phyloP scores from a whole-genome alignment of 2,888 invertebrate species.

The Podabrus alpinus region DNA sequence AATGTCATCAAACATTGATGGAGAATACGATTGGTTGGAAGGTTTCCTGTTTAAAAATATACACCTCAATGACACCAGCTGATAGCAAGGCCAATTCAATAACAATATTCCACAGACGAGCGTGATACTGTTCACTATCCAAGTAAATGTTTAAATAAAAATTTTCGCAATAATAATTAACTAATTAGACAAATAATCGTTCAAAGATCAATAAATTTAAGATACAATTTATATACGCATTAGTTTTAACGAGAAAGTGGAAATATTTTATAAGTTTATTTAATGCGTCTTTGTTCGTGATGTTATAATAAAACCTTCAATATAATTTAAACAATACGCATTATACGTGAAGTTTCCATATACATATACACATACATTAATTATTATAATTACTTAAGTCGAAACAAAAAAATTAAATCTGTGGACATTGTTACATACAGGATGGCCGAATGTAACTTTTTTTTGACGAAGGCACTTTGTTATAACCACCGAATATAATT shows the following conservation, averaged over 20 bases:
- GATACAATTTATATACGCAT: too few relatives aligned
- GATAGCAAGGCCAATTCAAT: conserved; percentile 44
- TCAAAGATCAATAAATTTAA: background rate
- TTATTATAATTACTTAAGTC: too few relatives aligned
- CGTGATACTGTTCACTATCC: background rate
- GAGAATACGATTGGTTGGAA: conserved; percentile 36
- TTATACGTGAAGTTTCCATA: background rate
- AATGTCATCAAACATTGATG: conserved; percentile 37
- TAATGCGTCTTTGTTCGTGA: background rate
- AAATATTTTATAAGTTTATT: background rate
- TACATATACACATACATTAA: background rate
- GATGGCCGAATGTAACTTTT: background rate
- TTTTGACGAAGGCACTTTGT: background rate
- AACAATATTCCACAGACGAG: background rate
- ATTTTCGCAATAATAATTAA: background rate
- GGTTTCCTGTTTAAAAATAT: conserved; percentile 36
- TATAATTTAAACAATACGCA: background rate
- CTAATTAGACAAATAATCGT: background rate
- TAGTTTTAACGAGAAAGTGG: too few relatives aligned
- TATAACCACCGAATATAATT: background rate
- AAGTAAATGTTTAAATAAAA: background rate
- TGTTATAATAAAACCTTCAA: background rate
- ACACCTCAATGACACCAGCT: conserved; percentile 44
- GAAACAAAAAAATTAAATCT: background rate
- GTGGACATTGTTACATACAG: background rate